phyloP scores from a whole-genome alignment of 2,797 vertebrate species.

The Diglossa cyanea region DNA sequence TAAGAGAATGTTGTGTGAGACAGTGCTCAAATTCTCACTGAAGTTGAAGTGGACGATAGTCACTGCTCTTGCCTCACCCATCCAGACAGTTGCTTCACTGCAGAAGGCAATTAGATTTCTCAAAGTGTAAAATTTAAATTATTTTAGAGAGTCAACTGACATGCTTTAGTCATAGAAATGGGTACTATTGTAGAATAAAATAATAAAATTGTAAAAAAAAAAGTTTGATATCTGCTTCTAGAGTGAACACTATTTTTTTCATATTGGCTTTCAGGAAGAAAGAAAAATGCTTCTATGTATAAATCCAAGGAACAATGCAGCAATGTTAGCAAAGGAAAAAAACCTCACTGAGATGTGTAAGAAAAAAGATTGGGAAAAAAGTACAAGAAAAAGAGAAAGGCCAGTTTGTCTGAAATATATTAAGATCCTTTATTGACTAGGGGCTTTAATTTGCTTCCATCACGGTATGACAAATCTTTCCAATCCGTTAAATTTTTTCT shows the following conservation, averaged over 20 bases:
- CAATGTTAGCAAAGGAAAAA: neutral
- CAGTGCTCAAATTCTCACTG: neutral
- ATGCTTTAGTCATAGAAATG: neutral
- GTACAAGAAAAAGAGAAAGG: neutral
- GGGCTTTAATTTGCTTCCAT: neutral
- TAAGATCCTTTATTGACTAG: neutral
- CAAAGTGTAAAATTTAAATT: neutral
- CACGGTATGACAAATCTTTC: neutral
- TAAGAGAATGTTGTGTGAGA: neutral
- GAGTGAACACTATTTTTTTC: neutral
- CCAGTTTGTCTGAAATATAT: neutral
- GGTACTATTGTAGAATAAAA: neutral
- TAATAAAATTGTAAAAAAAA: neutral
- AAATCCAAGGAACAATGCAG: neutral
- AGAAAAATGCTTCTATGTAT: neutral
- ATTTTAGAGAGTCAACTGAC: neutral
- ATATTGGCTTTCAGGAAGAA: neutral
- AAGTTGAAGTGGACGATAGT: neutral
- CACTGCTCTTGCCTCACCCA: neutral
- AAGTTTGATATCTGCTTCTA: neutral
- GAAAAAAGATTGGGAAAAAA: neutral
- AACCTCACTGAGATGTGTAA: neutral
- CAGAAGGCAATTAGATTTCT: neutral
- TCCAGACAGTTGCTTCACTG: rapidly evolving
- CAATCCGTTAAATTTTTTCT: neutral